Base-by-base conservation (phyloP, 2,797 vertebrate species). In the Philypnodon macrostomus region DNA sequence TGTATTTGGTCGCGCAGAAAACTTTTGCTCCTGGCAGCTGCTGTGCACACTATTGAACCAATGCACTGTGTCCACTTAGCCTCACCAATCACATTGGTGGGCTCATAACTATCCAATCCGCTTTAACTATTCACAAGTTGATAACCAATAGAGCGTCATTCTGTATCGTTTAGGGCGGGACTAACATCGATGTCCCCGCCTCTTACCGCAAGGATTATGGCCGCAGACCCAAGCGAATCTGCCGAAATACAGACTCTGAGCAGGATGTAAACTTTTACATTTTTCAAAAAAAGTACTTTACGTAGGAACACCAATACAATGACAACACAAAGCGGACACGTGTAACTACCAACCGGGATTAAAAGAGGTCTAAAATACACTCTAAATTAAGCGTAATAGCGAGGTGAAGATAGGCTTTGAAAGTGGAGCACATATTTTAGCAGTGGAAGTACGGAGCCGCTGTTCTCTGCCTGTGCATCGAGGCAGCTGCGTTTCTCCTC, bases 201-300 rank as follows among this genome's bases (percentile, higher is more conserved):
- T 57, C 74, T 35, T 77, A 77, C 75, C 84, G 83, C 87, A 86
- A 80, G 15, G 85, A 87, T 87, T 83, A 91, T 91, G 89, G 89
- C 89, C 73, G 88, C 87, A 73, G 81, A 86, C 70, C 56, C 41
- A 63, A 77, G 67, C 24, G 57, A 84, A 78, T 45, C 75, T 49
- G 70, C 52, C 39, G 14, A 64, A 5, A 57, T n/a, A 14, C 27
- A 67, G 50, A 34, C 61, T 31, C 4, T 7, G 79, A 70, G 64
- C 47, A 41, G 63, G 65, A 81, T 68, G 32, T 12, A 70, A 86
- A 86, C 79, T 85, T 81, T 63, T 9, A 71, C 54, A 40, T 50
- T 77, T 72, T 62, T 11, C 27, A 12, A 21, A 7, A 29, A 74
- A 83, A 79, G 45, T n/a, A 51, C 45, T 19, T 39, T 50, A 51